Evolutionary conservation across 1,140 invertebrate genomes (phyloP).

Genomic region (Neoseiulus cucumeris): DNA sequence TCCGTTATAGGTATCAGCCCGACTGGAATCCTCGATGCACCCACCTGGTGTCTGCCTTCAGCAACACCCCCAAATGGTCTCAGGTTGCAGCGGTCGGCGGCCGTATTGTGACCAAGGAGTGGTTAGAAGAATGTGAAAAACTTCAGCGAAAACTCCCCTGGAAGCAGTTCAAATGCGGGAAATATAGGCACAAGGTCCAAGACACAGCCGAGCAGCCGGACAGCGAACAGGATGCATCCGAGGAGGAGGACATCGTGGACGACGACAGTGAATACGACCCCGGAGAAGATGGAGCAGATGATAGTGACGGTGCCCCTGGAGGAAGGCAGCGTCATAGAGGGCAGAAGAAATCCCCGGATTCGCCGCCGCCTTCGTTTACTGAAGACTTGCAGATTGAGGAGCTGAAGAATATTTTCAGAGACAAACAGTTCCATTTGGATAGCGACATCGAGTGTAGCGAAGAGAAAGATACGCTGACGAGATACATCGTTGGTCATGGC

Average conservation of each 20-base stretch:
- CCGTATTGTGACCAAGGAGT: conserved; percentile 48
- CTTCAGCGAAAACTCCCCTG: conserved; percentile 44
- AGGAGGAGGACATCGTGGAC: not conserved
- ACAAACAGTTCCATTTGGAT: not conserved
- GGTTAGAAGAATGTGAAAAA: conserved; percentile 47
- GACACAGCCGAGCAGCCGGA: not conserved
- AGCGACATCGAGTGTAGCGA: not conserved
- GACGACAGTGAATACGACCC: not conserved
- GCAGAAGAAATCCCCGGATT: not conserved
- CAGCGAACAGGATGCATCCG: not conserved
- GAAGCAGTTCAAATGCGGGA: conserved; percentile 33
- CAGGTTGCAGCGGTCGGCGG: conserved; percentile 43
- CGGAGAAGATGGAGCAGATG: not conserved
- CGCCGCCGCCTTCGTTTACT: too few species aligned
- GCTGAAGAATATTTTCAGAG: not conserved
- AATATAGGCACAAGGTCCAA: not conserved
- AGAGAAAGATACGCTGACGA: not conserved
- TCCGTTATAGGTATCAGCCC: not conserved
- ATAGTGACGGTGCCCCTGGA: not conserved
- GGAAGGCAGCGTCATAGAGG: not conserved
- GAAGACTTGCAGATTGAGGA: not conserved
- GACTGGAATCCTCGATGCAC: not conserved
- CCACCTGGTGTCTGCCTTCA: conserved; percentile 45
- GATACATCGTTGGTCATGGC: not conserved
- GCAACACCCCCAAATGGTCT: conserved; percentile 64